Conservation (phyloP, 2,797 vertebrate species). For the Hydrocynus forskahlii region DNA sequence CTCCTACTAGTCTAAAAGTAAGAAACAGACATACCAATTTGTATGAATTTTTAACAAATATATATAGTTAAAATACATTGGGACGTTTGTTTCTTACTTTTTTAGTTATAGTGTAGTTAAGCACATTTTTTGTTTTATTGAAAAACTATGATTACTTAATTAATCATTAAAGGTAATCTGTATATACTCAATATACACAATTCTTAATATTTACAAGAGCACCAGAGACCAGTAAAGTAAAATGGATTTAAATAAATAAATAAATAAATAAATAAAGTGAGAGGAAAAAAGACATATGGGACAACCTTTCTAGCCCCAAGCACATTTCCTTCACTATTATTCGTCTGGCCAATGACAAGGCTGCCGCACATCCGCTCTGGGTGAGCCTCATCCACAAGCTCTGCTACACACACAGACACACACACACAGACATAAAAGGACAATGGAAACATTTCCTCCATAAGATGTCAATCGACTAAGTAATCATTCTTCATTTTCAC, state of each 20-base stretch:
- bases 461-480: background rate
- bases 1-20: no score
- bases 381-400: conserved; percentile 54
- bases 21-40: no score
- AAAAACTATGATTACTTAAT: no score
- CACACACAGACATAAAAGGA: background rate
- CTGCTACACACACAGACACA: conserved; percentile 14
- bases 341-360: conserved; percentile 35
- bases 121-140: background rate
- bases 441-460: conserved; percentile 11
- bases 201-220: no score
- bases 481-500: conserved; percentile 22
- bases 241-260: background rate
- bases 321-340: conserved; percentile 43
- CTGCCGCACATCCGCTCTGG: conserved; percentile 50
- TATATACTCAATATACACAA: no score
- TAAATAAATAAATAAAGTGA: background rate
- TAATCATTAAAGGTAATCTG: no score
- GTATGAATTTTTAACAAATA: no score
- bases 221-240: no score
- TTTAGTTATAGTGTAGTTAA: background rate
- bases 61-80: no score
- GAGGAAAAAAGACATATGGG: background rate
- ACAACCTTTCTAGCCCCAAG: conserved; percentile 49
- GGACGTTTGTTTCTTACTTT: no score